Percentiles rank a stretch among this genome's conserved stretches.
Evolutionary conservation across 2,797 vertebrate species (phyloP).

Genomic region (Decapterus maruadsi): DNA sequence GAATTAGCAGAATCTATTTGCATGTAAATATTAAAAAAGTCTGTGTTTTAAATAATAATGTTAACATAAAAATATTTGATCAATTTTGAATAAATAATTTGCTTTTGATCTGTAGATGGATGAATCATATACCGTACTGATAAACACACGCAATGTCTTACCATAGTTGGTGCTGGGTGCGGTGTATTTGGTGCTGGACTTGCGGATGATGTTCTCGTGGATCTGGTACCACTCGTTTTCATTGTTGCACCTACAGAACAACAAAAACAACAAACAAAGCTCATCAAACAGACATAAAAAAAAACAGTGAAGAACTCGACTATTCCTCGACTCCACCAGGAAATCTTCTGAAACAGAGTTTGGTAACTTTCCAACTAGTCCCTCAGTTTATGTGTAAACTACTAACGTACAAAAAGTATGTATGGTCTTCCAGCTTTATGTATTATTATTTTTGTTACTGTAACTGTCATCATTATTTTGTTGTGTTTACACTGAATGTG

Average conservation of each 20-base stretch:
- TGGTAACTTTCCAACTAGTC: neutral
- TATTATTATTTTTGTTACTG: neutral
- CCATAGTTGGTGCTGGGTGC: constrained; percentile 93
- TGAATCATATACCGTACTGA: neutral
- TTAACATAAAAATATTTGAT: too few species aligned
- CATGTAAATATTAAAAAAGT: too few species aligned
- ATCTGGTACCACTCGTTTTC: constrained; percentile 97
- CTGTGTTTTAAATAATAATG: too few species aligned
- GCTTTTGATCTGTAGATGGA: neutral
- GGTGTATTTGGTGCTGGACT: constrained; percentile 96
- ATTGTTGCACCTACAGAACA: constrained; percentile 90
- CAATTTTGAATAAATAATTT: too few species aligned
- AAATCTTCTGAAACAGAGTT: neutral
- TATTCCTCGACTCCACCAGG: too few species aligned
- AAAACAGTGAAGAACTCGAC: neutral
- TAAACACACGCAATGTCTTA: constrained; percentile 31
- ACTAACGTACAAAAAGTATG: neutral
- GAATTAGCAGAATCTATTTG: too few species aligned
- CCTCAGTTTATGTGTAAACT: neutral
- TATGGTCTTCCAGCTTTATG: neutral
- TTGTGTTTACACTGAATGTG: neutral
- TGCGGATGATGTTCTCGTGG: constrained; percentile 96
- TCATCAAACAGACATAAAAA: too few species aligned
- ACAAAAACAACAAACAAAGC: neutral
- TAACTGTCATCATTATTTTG: neutral